Percentiles rank a stretch among this genome's conserved stretches.
phyloP scores from a whole-genome alignment of 2,888 invertebrate species.

The Diarsia mendica region DNA sequence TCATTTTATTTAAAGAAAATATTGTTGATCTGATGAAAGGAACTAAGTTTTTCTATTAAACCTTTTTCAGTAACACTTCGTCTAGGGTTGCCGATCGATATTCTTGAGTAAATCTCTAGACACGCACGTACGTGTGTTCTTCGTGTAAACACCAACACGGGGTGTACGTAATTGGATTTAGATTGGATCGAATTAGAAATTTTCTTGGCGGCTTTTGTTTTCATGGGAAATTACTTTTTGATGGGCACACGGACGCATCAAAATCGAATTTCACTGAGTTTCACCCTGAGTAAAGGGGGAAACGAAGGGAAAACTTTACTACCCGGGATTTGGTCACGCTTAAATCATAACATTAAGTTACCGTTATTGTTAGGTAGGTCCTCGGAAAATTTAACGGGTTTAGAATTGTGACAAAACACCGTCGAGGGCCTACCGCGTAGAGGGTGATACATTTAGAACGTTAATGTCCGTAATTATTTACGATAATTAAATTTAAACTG shows the following conservation, averaged over 20 bases:
- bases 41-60: neutral
- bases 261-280: conserved; percentile 81
- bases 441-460: conserved; percentile 71
- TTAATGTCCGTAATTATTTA: conserved; percentile 76
- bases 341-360: conserved; percentile 63
- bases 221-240: conserved; percentile 86
- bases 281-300: conserved; percentile 38
- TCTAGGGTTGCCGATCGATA: conserved; percentile 46
- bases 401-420: conserved; percentile 74
- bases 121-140: conserved; percentile 64
- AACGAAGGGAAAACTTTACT: conserved; percentile 60
- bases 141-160: conserved; percentile 77
- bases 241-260: conserved; percentile 81
- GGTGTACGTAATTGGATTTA: conserved; percentile 87
- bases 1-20: neutral
- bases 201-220: conserved; percentile 85
- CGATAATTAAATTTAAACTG: conserved; percentile 71
- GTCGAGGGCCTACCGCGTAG: conserved; percentile 70
- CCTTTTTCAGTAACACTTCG: neutral
- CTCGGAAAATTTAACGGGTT: conserved; percentile 67
- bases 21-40: neutral
- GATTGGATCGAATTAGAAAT: conserved; percentile 88
- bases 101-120: conserved; percentile 67
- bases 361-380: conserved; percentile 63
- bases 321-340: conserved; percentile 57